phyloP scores from a whole-genome alignment of 2,113 vertebrate genomes.

The Cettia cetti region DNA sequence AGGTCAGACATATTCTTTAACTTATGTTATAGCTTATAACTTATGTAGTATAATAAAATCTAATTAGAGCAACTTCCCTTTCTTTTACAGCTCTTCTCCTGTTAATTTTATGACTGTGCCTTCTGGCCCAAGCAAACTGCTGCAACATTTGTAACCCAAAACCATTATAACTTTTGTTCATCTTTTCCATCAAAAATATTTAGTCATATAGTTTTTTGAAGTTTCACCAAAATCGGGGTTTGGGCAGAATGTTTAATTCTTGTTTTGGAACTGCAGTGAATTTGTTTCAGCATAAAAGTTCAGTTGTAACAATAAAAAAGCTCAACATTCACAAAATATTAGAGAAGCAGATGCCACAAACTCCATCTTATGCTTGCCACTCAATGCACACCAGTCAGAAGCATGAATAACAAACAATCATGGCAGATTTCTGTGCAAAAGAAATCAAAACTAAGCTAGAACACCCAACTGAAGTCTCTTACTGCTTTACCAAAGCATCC shows the following conservation, averaged over 20 bases:
- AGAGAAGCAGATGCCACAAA: background rate
- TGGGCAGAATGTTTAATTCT: background rate
- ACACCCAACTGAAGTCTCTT: background rate
- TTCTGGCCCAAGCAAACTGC: constrained; percentile 39
- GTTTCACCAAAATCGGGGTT: background rate
- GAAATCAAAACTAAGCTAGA: background rate
- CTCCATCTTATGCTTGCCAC: background rate
- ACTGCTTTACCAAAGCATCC: background rate
- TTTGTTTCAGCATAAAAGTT: background rate
- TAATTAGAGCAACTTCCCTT: constrained; percentile 37
- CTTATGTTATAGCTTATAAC: background rate
- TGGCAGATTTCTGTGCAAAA: background rate
- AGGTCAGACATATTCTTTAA: background rate
- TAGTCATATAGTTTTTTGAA: constrained; percentile 1
- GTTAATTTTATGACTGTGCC: constrained; percentile 21
- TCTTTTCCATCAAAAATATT: constrained; percentile 35
- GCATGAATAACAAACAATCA: background rate
- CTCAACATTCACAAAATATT: background rate
- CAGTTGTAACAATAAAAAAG: background rate
- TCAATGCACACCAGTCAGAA: background rate
- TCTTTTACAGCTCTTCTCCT: constrained; percentile 26
- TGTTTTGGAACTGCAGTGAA: background rate
- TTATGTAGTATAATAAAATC: background rate
- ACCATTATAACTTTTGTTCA: background rate
- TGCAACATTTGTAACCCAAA: constrained; percentile 33